These are phyloP conservation scores for Daptonema setosum DNA, from an alignment of 2,888 invertebrate genomes.

Conservation along the genomic window DNA sequence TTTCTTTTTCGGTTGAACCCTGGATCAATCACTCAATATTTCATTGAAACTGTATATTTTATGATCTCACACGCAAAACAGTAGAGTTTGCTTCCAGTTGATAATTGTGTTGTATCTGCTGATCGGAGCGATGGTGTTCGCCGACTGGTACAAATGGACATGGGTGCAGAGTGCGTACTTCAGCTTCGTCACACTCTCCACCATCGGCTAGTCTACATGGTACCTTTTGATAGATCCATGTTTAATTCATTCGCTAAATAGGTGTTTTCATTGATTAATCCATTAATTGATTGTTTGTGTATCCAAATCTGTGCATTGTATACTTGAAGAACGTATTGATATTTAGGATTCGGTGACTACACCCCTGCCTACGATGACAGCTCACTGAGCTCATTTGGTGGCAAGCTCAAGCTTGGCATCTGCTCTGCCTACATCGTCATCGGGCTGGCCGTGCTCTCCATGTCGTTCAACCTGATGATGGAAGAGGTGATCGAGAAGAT, in stretches of 20 bases:
- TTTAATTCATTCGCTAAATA: no score
- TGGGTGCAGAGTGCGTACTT: constrained; percentile 10
- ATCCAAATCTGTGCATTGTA: no score
- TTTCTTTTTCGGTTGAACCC: no score
- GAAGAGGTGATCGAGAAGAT: constrained; percentile 10
- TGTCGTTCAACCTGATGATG: constrained; percentile 11
- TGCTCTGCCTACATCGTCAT: constrained; percentile 8
- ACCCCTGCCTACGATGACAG: constrained; percentile 8
- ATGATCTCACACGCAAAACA: no score
- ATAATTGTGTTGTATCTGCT: constrained; percentile 9
- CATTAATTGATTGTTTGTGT: no score
- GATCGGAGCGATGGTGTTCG: constrained; percentile 9
- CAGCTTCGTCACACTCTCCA: constrained; percentile 9
- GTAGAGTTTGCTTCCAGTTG: no score
- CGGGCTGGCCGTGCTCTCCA: constrained; percentile 10
- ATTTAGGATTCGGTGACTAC: constrained; percentile 9
- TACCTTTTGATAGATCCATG: no score
- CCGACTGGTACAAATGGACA: constrained; percentile 8
- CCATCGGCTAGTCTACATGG: constrained; percentile 9
- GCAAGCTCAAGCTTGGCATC: constrained; percentile 6
- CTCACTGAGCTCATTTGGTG: no score
- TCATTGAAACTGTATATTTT: no score
- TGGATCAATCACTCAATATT: no score
- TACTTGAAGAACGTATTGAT: background rate
- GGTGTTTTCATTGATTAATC: no score